Conservation (phyloP, 2,888 invertebrate genomes). For the Aspidiotus destructor region DNA sequence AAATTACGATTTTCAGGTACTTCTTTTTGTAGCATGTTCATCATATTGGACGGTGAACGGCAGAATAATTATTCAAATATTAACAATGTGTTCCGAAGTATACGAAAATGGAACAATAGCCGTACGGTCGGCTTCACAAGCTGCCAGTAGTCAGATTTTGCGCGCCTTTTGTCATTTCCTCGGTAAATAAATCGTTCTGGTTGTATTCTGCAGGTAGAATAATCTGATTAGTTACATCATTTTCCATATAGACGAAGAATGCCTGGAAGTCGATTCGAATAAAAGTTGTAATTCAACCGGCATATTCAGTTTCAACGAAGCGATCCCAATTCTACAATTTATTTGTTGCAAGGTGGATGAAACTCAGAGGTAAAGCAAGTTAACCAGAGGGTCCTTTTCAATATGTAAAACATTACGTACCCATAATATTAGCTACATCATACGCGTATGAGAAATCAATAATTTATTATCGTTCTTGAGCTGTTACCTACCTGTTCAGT, state of each 20-base stretch:
- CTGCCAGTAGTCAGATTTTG: conserved; percentile 80
- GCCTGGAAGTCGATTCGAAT: conserved; percentile 53
- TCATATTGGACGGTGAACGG: conserved; percentile 84
- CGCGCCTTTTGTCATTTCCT: conserved; percentile 75
- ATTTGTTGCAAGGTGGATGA: conserved; percentile 75
- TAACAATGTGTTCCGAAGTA: conserved; percentile 74
- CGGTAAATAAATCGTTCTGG: conserved; percentile 45
- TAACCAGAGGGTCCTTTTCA: background rate
- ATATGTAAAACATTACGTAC: background rate
- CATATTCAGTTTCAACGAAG: conserved; percentile 73
- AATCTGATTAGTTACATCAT: background rate
- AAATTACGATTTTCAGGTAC: conserved; percentile 46
- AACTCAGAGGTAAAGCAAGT: conserved; percentile 60
- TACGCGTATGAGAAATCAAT: background rate
- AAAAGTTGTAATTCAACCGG: conserved; percentile 42
- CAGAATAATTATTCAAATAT: conserved; percentile 72
- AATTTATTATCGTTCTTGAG: too few species aligned
- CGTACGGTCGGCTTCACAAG: conserved; percentile 75
- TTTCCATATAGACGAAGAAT: conserved; percentile 56
- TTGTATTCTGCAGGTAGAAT: conserved; percentile 9
- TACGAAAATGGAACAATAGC: conserved; percentile 68
- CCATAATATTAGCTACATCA: background rate
- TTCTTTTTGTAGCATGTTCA: conserved; percentile 77
- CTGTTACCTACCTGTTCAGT: background rate
- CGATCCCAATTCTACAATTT: conserved; percentile 80